Evolutionary conservation across 2,888 invertebrate genomes (phyloP), one percentile per base, ranked within the genome.

Genomic region (Temnothorax unifasciatus): DNA sequence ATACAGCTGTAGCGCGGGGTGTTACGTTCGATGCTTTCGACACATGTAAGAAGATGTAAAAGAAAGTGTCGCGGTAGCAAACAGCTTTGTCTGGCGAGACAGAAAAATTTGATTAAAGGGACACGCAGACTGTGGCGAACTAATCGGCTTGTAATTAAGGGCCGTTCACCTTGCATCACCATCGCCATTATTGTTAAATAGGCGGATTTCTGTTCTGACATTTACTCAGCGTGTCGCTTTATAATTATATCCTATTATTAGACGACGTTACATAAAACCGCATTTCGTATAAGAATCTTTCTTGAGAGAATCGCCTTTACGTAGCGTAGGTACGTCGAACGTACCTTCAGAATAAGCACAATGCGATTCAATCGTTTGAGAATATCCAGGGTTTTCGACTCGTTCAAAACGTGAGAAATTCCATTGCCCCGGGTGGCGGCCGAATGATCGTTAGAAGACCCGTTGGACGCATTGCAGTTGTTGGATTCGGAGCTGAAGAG

Each of bases 381-480:
- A 86, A 99, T 98, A 94, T 98, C 98, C 95, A 99, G 96, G 59
- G 99, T 99, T 95, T 98, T 97, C 15, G 98, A 96, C 95, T 99
- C 99, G 92, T 99, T 98, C 84, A 99, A 95, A 18, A 97, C 96
- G 95, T 96, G 93, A 76, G 93, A 92, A 59, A 86, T 75, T 2
- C 86, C 82, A 76, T 86, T 87, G n/a, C 82, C 85, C 44, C 87
- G 89, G 11, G 87, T 84, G 82, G 85, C 87, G 34, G 18, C 25
- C 18, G 61, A 76, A 63, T 66, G 84, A 75, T 89, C 76, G 52
- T 87, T 89, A 13, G 82, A 34, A 15, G 87, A 83, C 2, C 79
- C 81, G n/a, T 90, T 91, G 63, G 86, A 79, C 34, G 89, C 86
- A 25, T 90, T 88, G 84, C 88, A 86, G 76, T 83, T 38, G 69